Evolutionary conservation across 2,888 invertebrate species (phyloP).

Genomic region (Scaptomyza cyrtandrae): DNA sequence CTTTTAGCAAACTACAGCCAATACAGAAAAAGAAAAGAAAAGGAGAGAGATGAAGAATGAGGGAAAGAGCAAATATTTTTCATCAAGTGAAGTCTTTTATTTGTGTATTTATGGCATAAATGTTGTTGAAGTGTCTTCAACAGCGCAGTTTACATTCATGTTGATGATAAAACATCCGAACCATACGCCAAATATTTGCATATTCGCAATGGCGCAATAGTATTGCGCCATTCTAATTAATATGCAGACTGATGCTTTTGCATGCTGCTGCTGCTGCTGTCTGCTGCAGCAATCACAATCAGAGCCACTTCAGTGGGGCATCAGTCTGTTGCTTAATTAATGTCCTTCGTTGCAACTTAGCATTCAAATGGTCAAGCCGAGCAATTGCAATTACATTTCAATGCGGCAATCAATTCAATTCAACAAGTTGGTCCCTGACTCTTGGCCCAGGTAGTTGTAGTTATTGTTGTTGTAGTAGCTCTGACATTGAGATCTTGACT

Average conservation of each 20-base stretch:
- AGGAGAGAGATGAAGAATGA: not conserved
- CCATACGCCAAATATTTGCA: constrained; percentile 65
- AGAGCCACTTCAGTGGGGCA: constrained; percentile 66
- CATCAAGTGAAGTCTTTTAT: constrained; percentile 17
- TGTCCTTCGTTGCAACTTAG: constrained; percentile 76
- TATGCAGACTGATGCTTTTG: constrained; percentile 56
- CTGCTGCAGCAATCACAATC: constrained; percentile 56
- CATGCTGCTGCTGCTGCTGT: constrained; percentile 17
- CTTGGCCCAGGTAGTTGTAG: constrained; percentile 29
- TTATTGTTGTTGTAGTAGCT: not conserved
- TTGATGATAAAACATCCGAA: constrained; percentile 22
- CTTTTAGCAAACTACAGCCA: constrained; percentile 42
- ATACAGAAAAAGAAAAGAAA: not conserved
- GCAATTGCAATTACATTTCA: constrained; percentile 74
- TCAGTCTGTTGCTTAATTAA: constrained; percentile 65
- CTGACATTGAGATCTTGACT: constrained; percentile 49
- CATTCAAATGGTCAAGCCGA: constrained; percentile 60
- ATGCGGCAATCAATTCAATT: constrained; percentile 77
- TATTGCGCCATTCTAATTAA: constrained; percentile 58
- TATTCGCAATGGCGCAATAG: constrained; percentile 41
- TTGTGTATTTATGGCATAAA: constrained; percentile 52
- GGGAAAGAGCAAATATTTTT: constrained; percentile 16
- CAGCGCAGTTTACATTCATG: constrained; percentile 53
- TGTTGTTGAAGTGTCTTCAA: constrained; percentile 3
- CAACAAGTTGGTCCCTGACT: constrained; percentile 66